Percentiles rank a stretch among this genome's conserved stretches.
Conservation (phyloP, 2,113 vertebrate genomes). For the Pseudonaja textilis region DNA sequence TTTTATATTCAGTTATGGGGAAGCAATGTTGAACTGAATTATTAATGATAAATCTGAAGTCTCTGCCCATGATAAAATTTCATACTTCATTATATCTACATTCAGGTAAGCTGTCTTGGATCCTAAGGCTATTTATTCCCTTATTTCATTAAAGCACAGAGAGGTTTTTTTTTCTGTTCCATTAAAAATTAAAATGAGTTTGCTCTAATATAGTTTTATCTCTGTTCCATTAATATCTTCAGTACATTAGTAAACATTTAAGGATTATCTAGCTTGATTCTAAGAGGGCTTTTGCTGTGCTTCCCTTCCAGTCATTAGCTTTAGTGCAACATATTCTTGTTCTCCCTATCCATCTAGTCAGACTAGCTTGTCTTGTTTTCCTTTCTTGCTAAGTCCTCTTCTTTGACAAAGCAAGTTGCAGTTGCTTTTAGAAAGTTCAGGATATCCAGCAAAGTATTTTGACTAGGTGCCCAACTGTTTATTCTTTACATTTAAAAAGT, state of each 20-base stretch:
- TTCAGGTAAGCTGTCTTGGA: background rate
- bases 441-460: background rate
- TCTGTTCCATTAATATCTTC: background rate
- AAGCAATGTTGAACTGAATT: background rate
- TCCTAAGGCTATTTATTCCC: background rate
- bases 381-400: background rate
- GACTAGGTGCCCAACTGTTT: background rate
- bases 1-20: background rate
- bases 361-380: background rate
- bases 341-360: background rate
- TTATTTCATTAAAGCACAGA: background rate
- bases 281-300: background rate
- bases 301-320: background rate
- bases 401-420: rapidly evolving
- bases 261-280: background rate
- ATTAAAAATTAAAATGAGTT: background rate
- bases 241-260: background rate
- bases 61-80: background rate
- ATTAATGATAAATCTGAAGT: background rate
- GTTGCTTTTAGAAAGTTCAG: rapidly evolving
- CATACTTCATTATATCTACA: background rate
- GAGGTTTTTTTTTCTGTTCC: background rate
- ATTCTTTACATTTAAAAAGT: background rate
- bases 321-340: background rate
- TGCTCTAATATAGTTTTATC: background rate